A percentile compares a stretch with the other conserved stretches of the same genome.
Evolutionary conservation across 2,888 invertebrate genomes (phyloP).

Genomic region (Crepidodera aurea): DNA sequence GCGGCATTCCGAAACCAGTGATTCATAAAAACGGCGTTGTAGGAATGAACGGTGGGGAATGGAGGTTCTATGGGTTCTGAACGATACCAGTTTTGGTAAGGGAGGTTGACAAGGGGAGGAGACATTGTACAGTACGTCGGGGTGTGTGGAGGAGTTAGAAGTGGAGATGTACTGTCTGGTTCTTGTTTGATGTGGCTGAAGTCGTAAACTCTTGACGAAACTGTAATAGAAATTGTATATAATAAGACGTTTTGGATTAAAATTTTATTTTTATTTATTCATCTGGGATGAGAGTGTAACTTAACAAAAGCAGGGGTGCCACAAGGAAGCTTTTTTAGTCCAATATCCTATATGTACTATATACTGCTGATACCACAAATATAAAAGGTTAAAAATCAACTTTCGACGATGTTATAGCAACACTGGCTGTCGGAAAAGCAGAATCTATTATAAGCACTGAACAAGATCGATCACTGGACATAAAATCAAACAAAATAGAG

Average conservation of each 20-base stretch:
- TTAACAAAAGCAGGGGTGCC: background rate
- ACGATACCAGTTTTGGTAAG: slow-evolving; percentile 53
- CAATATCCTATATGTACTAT: too few species aligned
- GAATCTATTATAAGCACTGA: too few species aligned
- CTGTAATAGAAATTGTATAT: slow-evolving; percentile 28
- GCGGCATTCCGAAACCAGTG: slow-evolving; percentile 80
- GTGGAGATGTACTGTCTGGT: slow-evolving; percentile 60
- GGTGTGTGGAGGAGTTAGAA: slow-evolving; percentile 78
- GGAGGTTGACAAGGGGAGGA: slow-evolving; percentile 47
- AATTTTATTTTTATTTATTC: too few species aligned
- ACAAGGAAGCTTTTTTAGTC: too few species aligned
- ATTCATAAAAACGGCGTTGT: slow-evolving; percentile 71
- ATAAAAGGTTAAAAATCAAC: too few species aligned
- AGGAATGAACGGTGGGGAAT: slow-evolving; percentile 49
- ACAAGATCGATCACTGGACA: too few species aligned
- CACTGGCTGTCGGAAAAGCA: too few species aligned
- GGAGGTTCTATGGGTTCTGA: slow-evolving; percentile 48
- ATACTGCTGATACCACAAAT: too few species aligned
- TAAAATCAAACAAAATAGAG: too few species aligned
- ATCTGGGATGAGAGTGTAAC: too few species aligned
- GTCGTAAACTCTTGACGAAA: slow-evolving; percentile 34
- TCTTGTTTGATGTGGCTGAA: slow-evolving; percentile 57
- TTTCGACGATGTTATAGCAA: too few species aligned
- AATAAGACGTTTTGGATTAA: too few species aligned
- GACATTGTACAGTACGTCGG: slow-evolving; percentile 67